These are phyloP conservation scores for Limnephilus rhombicus DNA, from an alignment of 2,888 invertebrate species.

Conservation along the genomic window DNA sequence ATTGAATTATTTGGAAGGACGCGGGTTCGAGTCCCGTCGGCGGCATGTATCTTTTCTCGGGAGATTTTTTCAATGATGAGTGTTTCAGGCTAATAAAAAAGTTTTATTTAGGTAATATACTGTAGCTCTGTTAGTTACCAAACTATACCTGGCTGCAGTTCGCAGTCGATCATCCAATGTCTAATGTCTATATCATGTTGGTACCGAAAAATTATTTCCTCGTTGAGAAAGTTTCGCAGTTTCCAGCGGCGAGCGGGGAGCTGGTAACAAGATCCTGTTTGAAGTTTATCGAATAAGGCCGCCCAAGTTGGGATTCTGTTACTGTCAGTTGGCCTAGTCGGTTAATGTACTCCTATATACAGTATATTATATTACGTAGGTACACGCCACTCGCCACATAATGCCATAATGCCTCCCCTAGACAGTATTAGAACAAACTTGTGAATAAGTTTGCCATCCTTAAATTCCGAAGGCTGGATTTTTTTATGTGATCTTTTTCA, in stretches of 20 bases:
- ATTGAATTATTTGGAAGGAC: no score
- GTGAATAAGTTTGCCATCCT: background rate
- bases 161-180: background rate
- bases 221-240: background rate
- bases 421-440: slow-evolving; percentile 11
- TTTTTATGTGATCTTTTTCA: background rate
- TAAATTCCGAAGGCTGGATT: background rate
- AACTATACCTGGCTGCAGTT: background rate
- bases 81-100: no score
- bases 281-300: slow-evolving; percentile 51
- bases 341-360: slow-evolving; percentile 26
- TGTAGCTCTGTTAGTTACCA: background rate
- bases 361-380: no score
- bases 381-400: slow-evolving; percentile 17
- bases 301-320: slow-evolving; percentile 60
- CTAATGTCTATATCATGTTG: background rate
- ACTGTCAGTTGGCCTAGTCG: slow-evolving; percentile 49
- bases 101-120: no score
- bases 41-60: no score
- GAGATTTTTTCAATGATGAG: no score
- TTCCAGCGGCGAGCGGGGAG: background rate
- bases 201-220: slow-evolving; percentile 11
- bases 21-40: no score
- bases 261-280: slow-evolving; percentile 43
- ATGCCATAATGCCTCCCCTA: slow-evolving; percentile 6